Evolutionary conservation across 2,888 invertebrate genomes (phyloP).

Genomic region (Eumacrocentrus americanus): DNA sequence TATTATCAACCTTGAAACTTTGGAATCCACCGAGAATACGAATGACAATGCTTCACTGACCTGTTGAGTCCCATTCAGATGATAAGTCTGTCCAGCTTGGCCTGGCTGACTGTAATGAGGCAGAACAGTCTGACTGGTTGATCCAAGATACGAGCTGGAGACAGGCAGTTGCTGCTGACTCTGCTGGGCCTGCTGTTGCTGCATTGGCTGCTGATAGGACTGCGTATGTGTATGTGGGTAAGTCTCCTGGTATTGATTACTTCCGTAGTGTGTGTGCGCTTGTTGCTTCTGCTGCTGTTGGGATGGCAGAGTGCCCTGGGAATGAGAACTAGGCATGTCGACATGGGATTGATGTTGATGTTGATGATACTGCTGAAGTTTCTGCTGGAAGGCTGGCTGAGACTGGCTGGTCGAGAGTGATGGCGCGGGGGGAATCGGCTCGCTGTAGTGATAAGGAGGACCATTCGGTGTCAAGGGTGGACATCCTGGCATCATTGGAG

Average conservation of each 20-base stretch:
- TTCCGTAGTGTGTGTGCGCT: conserved; percentile 56
- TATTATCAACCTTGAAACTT: too few relatives aligned
- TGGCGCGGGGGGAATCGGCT: conserved; percentile 63
- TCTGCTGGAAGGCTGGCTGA: conserved; percentile 58
- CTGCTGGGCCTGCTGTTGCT: conserved; percentile 53
- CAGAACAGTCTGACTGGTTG: conserved; percentile 53
- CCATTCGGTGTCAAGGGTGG: conserved; percentile 57
- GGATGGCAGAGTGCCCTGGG: conserved; percentile 50
- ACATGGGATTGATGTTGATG: conserved; percentile 59
- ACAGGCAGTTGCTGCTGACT: conserved; percentile 49
- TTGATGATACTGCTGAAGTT: conserved; percentile 53
- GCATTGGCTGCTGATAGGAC: conserved; percentile 60
- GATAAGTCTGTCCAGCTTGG: conserved; percentile 52
- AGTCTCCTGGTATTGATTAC: conserved; percentile 63
- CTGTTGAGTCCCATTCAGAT: conserved; percentile 56
- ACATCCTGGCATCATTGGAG: conserved; percentile 60
- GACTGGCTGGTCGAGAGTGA: conserved; percentile 57
- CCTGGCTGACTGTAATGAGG: conserved; percentile 55
- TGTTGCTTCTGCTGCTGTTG: conserved; percentile 49
- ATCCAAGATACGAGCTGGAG: conserved; percentile 53
- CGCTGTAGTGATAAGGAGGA: conserved; percentile 68
- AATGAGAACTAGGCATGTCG: conserved; percentile 55
- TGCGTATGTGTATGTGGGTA: conserved; percentile 62
- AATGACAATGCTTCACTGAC: conserved; percentile 36
- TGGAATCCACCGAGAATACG: too few relatives aligned